Evolutionary conservation across 1,140 invertebrate species (phyloP).

Genomic region (Pseudachorutes palmiensis): DNA sequence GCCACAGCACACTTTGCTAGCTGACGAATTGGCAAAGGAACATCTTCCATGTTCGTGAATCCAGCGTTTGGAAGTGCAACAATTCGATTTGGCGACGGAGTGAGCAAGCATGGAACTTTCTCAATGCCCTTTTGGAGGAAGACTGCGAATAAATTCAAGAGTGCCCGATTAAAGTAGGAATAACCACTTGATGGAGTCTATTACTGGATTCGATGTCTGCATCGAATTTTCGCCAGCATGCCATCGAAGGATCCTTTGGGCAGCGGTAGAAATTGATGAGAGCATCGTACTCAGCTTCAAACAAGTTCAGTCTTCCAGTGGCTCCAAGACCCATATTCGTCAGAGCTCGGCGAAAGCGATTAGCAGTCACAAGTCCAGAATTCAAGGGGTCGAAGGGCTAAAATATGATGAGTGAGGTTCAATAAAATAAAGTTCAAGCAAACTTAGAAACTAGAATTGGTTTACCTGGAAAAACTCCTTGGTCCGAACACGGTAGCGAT

Average conservation of each 20-base stretch:
- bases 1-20: constrained; percentile 36
- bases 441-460: neutral
- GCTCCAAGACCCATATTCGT: constrained; percentile 30
- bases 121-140: constrained; percentile 36
- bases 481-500: constrained; percentile 28
- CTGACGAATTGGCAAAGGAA: constrained; percentile 28
- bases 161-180: neutral
- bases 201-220: constrained; percentile 36
- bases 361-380: constrained; percentile 27
- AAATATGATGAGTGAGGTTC: no score
- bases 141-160: constrained; percentile 20
- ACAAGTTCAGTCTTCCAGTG: constrained; percentile 23
- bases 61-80: constrained; percentile 24
- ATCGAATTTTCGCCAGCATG: constrained; percentile 38
- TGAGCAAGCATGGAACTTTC: constrained; percentile 28
- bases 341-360: constrained; percentile 34
- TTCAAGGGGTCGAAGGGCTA: constrained; percentile 33
- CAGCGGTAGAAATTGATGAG: constrained; percentile 36
- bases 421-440: no score
- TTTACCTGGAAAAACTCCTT: constrained; percentile 35
- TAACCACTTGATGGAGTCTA: no score
- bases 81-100: constrained; percentile 28
- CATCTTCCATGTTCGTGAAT: constrained; percentile 26
- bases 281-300: constrained; percentile 35
- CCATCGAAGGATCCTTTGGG: constrained; percentile 22